These are phyloP conservation scores for Zosterops lateralis DNA, from an alignment of 2,113 vertebrate species.

Conservation along the genomic window DNA sequence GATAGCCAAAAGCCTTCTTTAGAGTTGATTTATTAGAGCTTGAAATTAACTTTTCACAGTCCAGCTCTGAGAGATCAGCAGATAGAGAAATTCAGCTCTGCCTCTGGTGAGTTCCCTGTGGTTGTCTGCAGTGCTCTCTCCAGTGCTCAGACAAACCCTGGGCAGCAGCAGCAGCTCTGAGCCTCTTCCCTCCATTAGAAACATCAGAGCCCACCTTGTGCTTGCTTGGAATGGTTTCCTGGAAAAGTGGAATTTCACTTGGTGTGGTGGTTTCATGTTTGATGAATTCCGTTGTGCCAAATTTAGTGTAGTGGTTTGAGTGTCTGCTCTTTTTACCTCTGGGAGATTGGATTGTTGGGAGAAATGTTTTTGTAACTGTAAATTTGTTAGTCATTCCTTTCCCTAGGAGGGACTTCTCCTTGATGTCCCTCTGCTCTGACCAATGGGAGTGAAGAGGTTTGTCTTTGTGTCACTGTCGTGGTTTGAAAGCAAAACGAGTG, in stretches of 20 bases:
- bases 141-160: neutral
- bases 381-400: no score
- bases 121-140: neutral
- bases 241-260: neutral
- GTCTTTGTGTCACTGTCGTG: no score
- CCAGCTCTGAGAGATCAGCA: neutral
- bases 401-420: no score
- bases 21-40: constrained; percentile 52
- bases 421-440: no score
- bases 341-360: no score
- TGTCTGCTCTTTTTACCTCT: no score
- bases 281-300: no score
- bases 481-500: no score
- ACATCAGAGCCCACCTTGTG: neutral
- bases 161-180: neutral
- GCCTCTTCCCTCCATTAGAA: neutral
- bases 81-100: neutral
- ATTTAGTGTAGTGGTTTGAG: no score
- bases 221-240: neutral
- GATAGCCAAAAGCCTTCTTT: constrained; percentile 41
- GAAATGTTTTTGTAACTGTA: no score
- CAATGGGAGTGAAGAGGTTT: no score
- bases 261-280: no score
- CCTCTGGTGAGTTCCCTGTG: neutral
- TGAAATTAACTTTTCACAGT: constrained; percentile 64